These are phyloP conservation scores for Plumapathes pennacea DNA, from an alignment of 92 coral and sea anemone species.

Conservation along the genomic window DNA sequence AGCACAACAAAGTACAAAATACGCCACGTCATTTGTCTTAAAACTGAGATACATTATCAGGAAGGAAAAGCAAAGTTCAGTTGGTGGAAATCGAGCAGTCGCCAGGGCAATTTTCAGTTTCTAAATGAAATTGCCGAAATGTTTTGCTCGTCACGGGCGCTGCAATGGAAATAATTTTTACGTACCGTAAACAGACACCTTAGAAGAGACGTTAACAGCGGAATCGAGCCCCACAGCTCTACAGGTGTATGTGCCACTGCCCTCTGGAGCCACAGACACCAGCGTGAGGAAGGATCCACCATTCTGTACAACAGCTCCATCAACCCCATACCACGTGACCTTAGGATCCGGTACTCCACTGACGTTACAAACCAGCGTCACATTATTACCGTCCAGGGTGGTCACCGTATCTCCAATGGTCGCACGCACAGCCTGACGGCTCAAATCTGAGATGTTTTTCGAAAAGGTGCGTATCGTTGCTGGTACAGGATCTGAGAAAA, in stretches of 20 bases:
- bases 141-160: not conserved
- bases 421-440: slow-evolving; percentile 30
- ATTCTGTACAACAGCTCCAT: slow-evolving; percentile 42
- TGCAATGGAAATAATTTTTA: not conserved
- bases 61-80: no score
- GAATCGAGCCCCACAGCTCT: slow-evolving; percentile 64
- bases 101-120: no score
- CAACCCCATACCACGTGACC: slow-evolving; percentile 70
- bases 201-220: slow-evolving; percentile 44
- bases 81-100: no score
- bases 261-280: slow-evolving; percentile 22
- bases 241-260: slow-evolving; percentile 78
- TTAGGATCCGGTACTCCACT: slow-evolving; percentile 75
- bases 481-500: slow-evolving; percentile 1
- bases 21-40: no score
- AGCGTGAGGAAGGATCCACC: slow-evolving; percentile 28
- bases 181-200: slow-evolving; percentile 62
- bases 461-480: slow-evolving; percentile 7
- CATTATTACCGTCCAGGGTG: slow-evolving; percentile 60
- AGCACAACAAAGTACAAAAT: no score
- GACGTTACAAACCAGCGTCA: slow-evolving; percentile 63
- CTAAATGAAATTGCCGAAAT: no score
- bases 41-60: no score
- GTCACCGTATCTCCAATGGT: slow-evolving; percentile 57
- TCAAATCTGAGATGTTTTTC: slow-evolving; percentile 27